Percentiles rank a stretch among this genome's conserved stretches.
These are phyloP conservation scores for Setophaga kirtlandii DNA, from an alignment of 2,113 vertebrate species.

Conservation along the genomic window DNA sequence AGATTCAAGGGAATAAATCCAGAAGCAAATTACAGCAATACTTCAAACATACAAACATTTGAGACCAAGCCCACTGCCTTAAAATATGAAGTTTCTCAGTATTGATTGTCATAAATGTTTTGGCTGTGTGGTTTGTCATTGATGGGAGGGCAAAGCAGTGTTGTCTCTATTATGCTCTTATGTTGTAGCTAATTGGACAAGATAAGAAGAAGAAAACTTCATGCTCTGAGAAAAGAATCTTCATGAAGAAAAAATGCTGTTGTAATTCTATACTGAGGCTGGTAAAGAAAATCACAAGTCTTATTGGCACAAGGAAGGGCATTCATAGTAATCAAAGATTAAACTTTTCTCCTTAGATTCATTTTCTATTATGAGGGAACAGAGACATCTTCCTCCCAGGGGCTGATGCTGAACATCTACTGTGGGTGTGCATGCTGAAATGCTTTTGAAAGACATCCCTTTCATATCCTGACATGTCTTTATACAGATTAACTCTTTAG, in stretches of 20 bases:
- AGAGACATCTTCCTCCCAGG: not conserved
- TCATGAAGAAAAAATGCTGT: not conserved
- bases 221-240: not conserved
- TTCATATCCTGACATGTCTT: not conserved
- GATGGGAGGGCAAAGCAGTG: not conserved
- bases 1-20: not conserved
- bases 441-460: not conserved
- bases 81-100: not conserved
- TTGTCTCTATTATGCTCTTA: not conserved
- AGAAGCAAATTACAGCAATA: not conserved
- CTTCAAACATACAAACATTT: not conserved
- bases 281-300: not conserved
- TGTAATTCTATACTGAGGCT: not conserved
- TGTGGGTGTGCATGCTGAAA: not conserved
- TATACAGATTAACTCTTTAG: not conserved
- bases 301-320: not conserved
- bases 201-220: not conserved
- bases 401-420: not conserved
- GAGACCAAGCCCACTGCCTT: not conserved
- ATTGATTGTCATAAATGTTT: not conserved
- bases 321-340: not conserved
- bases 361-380: not conserved
- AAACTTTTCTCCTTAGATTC: not conserved
- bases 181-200: not conserved
- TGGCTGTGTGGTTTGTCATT: not conserved